A percentile compares a stretch with the other conserved stretches of the same genome.
These are phyloP conservation scores for Drusus annulatus DNA, from an alignment of 1,140 invertebrate species.

Conservation along the genomic window DNA sequence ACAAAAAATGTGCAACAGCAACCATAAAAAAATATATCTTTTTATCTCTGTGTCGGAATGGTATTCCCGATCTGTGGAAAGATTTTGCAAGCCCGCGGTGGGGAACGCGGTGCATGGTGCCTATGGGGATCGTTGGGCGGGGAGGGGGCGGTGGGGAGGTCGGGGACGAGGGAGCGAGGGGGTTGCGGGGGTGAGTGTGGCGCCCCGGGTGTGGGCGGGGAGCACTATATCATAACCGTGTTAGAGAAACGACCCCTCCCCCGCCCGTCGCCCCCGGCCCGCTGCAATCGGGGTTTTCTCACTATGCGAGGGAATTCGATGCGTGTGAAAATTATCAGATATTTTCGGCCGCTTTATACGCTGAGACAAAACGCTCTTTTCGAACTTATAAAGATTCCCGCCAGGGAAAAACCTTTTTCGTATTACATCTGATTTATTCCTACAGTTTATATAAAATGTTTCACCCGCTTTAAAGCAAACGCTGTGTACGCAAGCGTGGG, in stretches of 20 bases:
- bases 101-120: slow-evolving; percentile 2
- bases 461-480: too few relatives aligned
- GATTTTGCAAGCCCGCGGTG: neutral
- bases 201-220: neutral
- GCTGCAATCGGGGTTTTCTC: neutral
- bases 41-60: too few relatives aligned
- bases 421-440: neutral
- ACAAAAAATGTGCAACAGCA: too few relatives aligned
- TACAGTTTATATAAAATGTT: too few relatives aligned
- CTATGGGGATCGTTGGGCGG: neutral
- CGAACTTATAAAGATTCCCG: too few relatives aligned
- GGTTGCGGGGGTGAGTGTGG: neutral
- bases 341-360: slow-evolving; percentile 10
- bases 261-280: neutral
- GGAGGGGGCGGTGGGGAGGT: neutral
- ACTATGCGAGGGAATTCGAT: neutral
- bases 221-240: slow-evolving; percentile 21
- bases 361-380: neutral
- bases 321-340: slow-evolving; percentile 37
- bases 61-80: neutral
- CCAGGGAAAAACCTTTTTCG: too few relatives aligned
- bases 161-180: neutral
- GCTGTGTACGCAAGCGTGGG: too few relatives aligned
- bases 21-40: too few relatives aligned
- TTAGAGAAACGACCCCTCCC: neutral